Conservation (phyloP, 2,797 vertebrate species). For the Melanotaenia trifasciata region DNA sequence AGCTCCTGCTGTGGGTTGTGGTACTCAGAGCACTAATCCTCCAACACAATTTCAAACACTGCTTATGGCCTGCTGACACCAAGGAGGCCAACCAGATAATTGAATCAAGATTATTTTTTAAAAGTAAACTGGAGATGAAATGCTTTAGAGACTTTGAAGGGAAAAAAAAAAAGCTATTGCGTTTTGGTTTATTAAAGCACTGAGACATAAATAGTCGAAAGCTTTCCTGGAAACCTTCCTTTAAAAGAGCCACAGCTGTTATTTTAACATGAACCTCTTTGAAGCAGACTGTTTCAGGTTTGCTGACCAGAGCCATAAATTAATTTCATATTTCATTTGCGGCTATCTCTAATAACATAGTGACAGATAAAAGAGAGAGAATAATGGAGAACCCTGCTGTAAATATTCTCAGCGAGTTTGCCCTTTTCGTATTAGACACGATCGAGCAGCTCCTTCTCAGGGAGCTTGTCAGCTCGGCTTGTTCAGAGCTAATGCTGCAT, state of each 20-base stretch:
- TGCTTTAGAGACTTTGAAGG: background rate
- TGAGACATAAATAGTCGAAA: conserved; percentile 7
- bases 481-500: conserved; percentile 40
- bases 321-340: conserved; percentile 31
- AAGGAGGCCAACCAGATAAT: conserved; percentile 32
- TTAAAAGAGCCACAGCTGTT: conserved; percentile 8
- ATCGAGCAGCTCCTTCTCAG: conserved; percentile 53
- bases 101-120: conserved; percentile 17
- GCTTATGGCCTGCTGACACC: conserved; percentile 18
- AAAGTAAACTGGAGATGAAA: conserved; percentile 3
- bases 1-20: conserved; percentile 22
- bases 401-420: conserved; percentile 36
- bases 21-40: conserved; percentile 26
- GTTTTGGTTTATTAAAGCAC: background rate
- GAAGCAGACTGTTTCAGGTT: conserved; percentile 3
- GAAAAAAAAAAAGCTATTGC: background rate
- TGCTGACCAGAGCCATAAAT: conserved; percentile 16
- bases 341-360: conserved; percentile 11
- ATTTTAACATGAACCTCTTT: background rate
- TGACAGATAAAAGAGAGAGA: conserved; percentile 32
- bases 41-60: conserved; percentile 19
- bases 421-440: conserved; percentile 52
- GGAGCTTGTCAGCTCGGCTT: conserved; percentile 40
- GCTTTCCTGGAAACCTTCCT: background rate
- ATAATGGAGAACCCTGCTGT: conserved; percentile 31